Evolutionary conservation across 2,888 invertebrate genomes (phyloP).

Genomic region (Anagyrus pseudococci): DNA sequence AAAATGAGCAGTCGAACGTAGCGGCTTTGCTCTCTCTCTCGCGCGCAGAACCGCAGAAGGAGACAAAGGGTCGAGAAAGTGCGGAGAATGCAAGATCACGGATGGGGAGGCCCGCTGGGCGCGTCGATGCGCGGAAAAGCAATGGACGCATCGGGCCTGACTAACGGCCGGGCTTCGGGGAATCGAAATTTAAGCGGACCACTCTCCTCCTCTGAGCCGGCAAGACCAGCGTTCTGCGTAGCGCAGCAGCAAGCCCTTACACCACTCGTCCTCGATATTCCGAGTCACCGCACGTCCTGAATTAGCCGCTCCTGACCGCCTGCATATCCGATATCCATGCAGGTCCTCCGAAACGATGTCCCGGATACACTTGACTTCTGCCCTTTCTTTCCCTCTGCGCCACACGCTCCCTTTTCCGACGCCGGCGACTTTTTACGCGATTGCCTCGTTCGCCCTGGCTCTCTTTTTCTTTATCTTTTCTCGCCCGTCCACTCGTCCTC

Average conservation of each 20-base stretch:
- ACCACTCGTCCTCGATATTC: constrained; percentile 46
- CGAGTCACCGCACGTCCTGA: constrained; percentile 59
- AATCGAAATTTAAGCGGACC: constrained; percentile 33
- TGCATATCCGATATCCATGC: constrained; percentile 54
- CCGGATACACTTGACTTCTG: neutral
- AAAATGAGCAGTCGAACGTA: constrained; percentile 26
- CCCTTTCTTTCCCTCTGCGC: constrained; percentile 12
- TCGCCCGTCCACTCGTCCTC: no score
- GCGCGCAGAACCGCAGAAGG: no score
- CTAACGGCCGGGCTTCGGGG: no score
- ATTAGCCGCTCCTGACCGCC: constrained; percentile 58
- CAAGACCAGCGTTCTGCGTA: no score
- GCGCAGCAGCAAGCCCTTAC: no score
- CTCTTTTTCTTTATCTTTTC: neutral
- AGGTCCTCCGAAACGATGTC: constrained; percentile 29
- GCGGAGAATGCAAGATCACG: no score
- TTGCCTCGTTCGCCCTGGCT: constrained; percentile 6
- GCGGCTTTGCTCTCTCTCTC: neutral
- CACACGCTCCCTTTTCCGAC: neutral
- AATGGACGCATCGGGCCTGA: no score
- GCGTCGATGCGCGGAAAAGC: no score
- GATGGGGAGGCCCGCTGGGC: no score
- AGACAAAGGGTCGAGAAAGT: no score
- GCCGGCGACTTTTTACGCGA: no score
- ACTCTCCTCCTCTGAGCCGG: neutral